Percentiles rank a stretch among this genome's conserved stretches.
These are phyloP conservation scores for Zapornia atra DNA, from an alignment of 2,113 vertebrate genomes.

Conservation along the genomic window DNA sequence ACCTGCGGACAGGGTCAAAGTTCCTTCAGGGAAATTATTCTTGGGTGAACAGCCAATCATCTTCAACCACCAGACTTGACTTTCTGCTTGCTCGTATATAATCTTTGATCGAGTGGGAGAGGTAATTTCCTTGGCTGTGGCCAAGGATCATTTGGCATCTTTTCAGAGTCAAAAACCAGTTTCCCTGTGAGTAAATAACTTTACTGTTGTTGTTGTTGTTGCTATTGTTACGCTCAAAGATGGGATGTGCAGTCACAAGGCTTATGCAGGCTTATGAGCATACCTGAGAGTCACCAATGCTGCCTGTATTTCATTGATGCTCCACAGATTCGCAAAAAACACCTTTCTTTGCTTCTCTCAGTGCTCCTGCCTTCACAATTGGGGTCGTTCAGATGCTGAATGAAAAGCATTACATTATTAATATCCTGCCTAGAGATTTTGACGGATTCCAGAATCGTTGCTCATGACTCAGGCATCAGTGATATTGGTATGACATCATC, in stretches of 20 bases:
- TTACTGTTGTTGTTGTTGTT: not conserved
- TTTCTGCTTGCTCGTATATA: not conserved
- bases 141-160: not conserved
- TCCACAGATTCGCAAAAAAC: not conserved
- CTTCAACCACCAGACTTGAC: not conserved
- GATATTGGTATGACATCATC: not conserved
- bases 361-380: not conserved
- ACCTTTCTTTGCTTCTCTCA: not conserved
- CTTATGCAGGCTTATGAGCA: not conserved
- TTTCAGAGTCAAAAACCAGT: not conserved
- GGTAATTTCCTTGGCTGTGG: not conserved
- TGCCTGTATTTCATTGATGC: not conserved
- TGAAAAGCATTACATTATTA: not conserved
- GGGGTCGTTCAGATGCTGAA: not conserved
- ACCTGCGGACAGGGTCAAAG: not conserved
- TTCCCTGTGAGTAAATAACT: not conserved
- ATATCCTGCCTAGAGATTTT: not conserved
- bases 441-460: not conserved
- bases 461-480: not conserved
- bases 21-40: not conserved
- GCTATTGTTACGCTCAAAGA: not conserved
- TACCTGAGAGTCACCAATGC: not conserved
- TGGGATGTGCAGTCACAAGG: not conserved
- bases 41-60: not conserved
- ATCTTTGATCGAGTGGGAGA: not conserved